Base-by-base conservation (phyloP, 2,797 vertebrate species). In the Calcarius lapponicus region DNA sequence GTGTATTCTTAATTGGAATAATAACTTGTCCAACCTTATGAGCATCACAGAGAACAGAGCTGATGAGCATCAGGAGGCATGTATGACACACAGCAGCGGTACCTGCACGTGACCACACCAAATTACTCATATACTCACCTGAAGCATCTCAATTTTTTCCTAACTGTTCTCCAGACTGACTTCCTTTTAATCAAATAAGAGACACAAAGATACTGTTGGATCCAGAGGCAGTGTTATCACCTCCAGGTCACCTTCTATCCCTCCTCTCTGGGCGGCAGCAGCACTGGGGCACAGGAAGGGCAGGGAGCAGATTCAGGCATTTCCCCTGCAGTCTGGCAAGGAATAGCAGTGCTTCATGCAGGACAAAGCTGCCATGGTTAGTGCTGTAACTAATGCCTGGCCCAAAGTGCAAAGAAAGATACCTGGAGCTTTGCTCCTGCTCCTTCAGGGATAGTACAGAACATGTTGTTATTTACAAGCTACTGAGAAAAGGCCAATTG, bases 21-120 rank as follows among this genome's bases (percentile, higher is more conserved):
- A 74, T 74, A 67, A 73, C 26, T 76, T 86, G 8, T 67, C 36
- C 60, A 58, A 31, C 11, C 17, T 31, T 5, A 32, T 0, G 4
- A 62, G 32, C 43, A 92, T 11, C 43, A 17, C 51, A 53, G 21
- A 62, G 43, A 88, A 65, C 0, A 1, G 10, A 84, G 42, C 1
- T 5, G 2, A 67, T 0, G 0, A 64, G 56, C 14, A 31, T 25
- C 8, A 48, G 45, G 22, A 81, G 60, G 24, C 58, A 31, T 51
- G 48, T 15, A 15, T 0, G 4, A 56, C 0, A 4, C 43, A 36
- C 16, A 80, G 48, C 57, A 74, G 32, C 0, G 6, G 19, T 14
- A 66, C 29, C 32, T 34, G 13, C 62, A 21, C 7, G 2, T 2
- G 2, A 19, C 22, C 54, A 22, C 4, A 42, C 9, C 29, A 48